These are phyloP conservation scores for Dendrophyllia cribrosa DNA, from an alignment of 64 coral and sea anemone genomes.

Conservation along the genomic window DNA sequence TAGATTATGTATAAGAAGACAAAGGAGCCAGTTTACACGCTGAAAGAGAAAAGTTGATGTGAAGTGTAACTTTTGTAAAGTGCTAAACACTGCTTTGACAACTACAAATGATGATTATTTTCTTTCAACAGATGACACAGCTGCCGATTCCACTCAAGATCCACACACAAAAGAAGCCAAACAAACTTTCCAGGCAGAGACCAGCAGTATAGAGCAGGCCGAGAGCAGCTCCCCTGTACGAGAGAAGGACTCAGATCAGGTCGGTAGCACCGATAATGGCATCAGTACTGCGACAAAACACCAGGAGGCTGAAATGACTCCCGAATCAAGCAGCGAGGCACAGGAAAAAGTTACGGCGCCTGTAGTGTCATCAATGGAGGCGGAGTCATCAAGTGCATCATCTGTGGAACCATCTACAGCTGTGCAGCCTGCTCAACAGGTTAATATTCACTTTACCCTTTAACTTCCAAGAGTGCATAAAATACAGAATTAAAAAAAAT, in stretches of 20 bases:
- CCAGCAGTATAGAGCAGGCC: slow-evolving; percentile 30
- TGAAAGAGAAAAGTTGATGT: too few relatives aligned
- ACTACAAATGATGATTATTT: neutral
- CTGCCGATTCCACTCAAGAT: slow-evolving; percentile 88
- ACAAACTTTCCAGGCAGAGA: slow-evolving; percentile 30
- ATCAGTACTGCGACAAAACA: slow-evolving; percentile 40
- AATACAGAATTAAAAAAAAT: too few relatives aligned
- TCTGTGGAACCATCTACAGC: neutral
- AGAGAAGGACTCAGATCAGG: slow-evolving; percentile 49
- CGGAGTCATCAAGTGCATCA: neutral
- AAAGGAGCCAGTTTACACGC: too few relatives aligned
- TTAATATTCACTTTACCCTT: neutral
- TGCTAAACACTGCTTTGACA: too few relatives aligned
- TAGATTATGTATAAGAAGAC: too few relatives aligned
- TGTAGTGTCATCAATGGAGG: slow-evolving; percentile 25
- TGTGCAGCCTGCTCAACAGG: neutral
- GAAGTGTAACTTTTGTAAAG: too few relatives aligned
- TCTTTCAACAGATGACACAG: slow-evolving; percentile 66
- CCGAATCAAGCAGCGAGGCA: slow-evolving; percentile 68
- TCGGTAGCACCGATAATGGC: slow-evolving; percentile 87
- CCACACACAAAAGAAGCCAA: slow-evolving; percentile 67
- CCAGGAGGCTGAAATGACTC: slow-evolving; percentile 62
- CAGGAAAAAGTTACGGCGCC: slow-evolving; percentile 45
- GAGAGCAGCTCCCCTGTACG: slow-evolving; percentile 26
- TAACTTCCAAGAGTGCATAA: too few relatives aligned